Evolutionary conservation across 2,888 invertebrate species (phyloP), one percentile per base, ranked within the genome.

Genomic region (Eristalis intricaria): DNA sequence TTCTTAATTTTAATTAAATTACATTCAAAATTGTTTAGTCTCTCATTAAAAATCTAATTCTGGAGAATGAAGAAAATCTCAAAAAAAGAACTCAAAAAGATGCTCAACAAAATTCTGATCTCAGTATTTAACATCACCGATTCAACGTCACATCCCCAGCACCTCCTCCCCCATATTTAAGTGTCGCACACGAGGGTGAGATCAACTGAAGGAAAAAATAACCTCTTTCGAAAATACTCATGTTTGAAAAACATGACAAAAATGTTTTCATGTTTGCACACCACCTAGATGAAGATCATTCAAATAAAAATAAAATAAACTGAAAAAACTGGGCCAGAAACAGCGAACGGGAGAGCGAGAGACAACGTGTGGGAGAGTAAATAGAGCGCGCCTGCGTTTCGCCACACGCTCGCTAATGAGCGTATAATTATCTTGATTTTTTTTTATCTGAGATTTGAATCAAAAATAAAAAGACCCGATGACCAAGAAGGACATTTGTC

Each of bases 241-340:
- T 87, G 87, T 87, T 87, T 80, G 64, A 84, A 87, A 87, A 87
- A 87, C 87, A 87, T 84, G 87, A 87, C 84, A 84, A 84, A 73
- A 87, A 64, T 87, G 84, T 87, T 87, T 87, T 87, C 87, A 87
- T 87, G 87, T 87, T 87, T 87, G 58, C 84, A 71, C 74, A 83
- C 86, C 66, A 87, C 84, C 78, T 66, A 75, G 29, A 35, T 60
- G 58, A 76, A 50, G 79, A 83, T 75, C 65, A 86, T 82, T 78
- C 40, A 78, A 86, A 86, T 79, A 83, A 86, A 86, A 86, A 75
- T 83, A 86, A 83, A 74, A 83, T 73, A 86, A 82, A 68, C 78
- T 70, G 61, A 74, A 83, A 69, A 86, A 82, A 68, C 78, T 70
- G 61, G 56, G 74, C 68, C 69, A 74, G 43, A 38, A 50, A 38